Evolutionary conservation across 2,797 vertebrate genomes (phyloP), one percentile per base, ranked within the genome.

Genomic region (Nyctibius grandis): DNA sequence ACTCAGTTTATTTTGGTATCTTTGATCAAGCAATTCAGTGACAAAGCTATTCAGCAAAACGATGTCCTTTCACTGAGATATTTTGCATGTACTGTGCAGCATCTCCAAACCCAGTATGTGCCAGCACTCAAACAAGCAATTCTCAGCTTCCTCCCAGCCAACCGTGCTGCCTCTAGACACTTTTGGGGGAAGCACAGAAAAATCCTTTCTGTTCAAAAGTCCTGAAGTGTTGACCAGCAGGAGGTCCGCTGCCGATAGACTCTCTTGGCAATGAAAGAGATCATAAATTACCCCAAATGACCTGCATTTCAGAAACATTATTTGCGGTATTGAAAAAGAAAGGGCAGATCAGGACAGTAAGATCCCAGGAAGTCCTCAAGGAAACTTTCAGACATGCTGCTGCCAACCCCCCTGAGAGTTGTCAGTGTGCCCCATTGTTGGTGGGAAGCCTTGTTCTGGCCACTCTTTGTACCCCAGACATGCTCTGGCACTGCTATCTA

Each of bases 231-330:
- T 75, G 45, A 87, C 51, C 69, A 79, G 88, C 89, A 75, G 95
- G 96, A 94, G 59, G 59, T 80, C 56, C 5, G 1, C 31, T 82
- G 48, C 76, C 6, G 84, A 88, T 87, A 81, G 91, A 73, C 68
- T 90, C 38, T 75, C 68, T 90, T 94, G 84, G 84, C 81, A 95
- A 7, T 36, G 83, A 69, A 74, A 85, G 53, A 68, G 13, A 34
- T 96, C 73, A 81, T 92, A 88, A 91, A 85, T 95, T 93, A 93
- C 91, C 86, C 75, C 64, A 85, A 87, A 91, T 90, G 88, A 88
- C 91, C 93, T 48, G 40, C 57, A 69, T 86, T 94, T 93, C 67
- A 88, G 77, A 85, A 92, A 93, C 86, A 42, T 91, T 77, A 90
- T 87, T 96, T 94, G 17, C 48, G 65, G 85, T 88, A 76, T 93